Percentiles rank a stretch among this genome's conserved stretches.
These are phyloP conservation scores for Symphodus melops DNA, from an alignment of 2,113 vertebrate species.

Conservation along the genomic window DNA sequence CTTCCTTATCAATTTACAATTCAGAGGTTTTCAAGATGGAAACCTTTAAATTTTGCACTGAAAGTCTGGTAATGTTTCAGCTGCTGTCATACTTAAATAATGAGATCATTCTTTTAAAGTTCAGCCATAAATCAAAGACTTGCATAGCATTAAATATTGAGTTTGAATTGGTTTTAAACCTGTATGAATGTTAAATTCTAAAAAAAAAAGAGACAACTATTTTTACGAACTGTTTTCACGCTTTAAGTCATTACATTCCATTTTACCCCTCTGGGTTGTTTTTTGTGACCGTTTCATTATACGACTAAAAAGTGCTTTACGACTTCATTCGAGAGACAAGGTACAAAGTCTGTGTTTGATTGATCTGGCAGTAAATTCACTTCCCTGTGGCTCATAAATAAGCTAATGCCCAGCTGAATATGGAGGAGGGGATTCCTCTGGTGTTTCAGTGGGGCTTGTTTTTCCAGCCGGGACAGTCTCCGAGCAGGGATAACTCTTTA, in stretches of 20 bases:
- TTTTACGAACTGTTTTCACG: conserved; percentile 38
- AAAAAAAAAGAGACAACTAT: background rate
- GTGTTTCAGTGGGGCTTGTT: conserved; percentile 71
- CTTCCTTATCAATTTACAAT: conserved; percentile 68
- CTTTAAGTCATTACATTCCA: conserved; percentile 69
- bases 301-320: conserved; percentile 77
- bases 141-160: background rate
- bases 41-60: conserved; percentile 11
- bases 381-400: conserved; percentile 79
- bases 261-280: conserved; percentile 68
- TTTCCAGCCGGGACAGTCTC: conserved; percentile 77
- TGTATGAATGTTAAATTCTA: conserved; percentile 30
- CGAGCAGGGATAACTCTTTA: conserved; percentile 79
- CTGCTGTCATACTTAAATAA: background rate
- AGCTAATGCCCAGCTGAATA: conserved; percentile 79
- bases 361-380: conserved; percentile 81
- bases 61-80: conserved; percentile 23
- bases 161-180: conserved; percentile 5
- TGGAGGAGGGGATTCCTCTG: conserved; percentile 73
- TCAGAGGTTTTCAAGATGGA: conserved; percentile 46
- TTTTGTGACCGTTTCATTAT: conserved; percentile 75
- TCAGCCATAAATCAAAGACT: conserved; percentile 2
- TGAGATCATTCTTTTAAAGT: conserved; percentile 6
- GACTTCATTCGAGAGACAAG: conserved; percentile 66
- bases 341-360: conserved; percentile 73